Percentiles rank a stretch among this genome's conserved stretches.
phyloP scores from a whole-genome alignment of 1,140 invertebrate species.

The Zaprionus inermis region DNA sequence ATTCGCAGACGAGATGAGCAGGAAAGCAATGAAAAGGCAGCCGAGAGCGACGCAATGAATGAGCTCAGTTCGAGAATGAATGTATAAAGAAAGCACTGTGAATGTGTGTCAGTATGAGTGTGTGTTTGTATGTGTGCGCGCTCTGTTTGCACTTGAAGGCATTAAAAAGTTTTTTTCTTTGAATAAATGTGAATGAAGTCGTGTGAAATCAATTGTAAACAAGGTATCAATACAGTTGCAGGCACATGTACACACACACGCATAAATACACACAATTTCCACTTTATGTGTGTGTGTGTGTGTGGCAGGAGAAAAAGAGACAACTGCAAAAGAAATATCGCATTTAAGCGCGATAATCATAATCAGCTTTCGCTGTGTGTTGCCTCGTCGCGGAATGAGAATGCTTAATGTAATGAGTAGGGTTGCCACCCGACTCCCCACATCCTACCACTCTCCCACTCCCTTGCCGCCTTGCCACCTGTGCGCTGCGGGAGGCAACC shows the following conservation, averaged over 20 bases:
- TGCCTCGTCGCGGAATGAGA: background rate
- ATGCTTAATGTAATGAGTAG: background rate
- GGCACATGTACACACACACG: conserved; percentile 34
- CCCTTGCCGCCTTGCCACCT: background rate
- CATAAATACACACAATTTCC: background rate
- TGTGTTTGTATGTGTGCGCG: conserved; percentile 24
- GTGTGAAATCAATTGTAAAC: conserved; percentile 78
- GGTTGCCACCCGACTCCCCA: background rate
- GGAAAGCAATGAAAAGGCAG: conserved; percentile 27
- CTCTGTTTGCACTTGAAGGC: conserved; percentile 71
- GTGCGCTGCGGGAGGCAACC: background rate
- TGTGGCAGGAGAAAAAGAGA: background rate
- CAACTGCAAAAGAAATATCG: conserved; percentile 12
- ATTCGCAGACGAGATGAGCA: conserved; percentile 13
- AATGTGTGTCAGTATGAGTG: conserved; percentile 34
- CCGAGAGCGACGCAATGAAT: conserved; percentile 35
- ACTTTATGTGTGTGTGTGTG: conserved; percentile 9
- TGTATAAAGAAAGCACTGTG: conserved; percentile 10
- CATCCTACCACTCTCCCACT: too few species aligned
- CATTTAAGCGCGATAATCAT: conserved; percentile 67
- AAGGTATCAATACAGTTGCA: conserved; percentile 72
- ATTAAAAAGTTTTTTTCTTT: conserved; percentile 74
- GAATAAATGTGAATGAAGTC: conserved; percentile 74
- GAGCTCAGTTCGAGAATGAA: conserved; percentile 30
- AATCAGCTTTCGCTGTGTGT: conserved; percentile 48